phyloP scores from a whole-genome alignment of 2,113 vertebrate genomes.

The Gorsachius goisagi region DNA sequence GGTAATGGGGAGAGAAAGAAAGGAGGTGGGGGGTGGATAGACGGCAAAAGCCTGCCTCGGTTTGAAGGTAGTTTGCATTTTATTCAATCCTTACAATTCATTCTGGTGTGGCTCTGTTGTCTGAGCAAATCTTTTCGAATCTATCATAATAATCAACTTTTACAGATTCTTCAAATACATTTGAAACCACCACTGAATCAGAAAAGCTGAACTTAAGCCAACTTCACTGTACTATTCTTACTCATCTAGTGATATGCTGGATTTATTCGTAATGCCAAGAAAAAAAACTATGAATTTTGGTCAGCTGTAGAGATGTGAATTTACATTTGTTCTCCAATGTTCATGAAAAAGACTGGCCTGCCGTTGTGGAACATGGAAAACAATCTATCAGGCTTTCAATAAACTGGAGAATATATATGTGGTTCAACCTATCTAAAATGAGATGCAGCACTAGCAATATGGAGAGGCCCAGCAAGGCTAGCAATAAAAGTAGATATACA shows the following conservation, averaged over 20 bases:
- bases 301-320: constrained; percentile 61
- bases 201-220: constrained; percentile 55
- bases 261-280: constrained; percentile 69
- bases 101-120: constrained; percentile 53
- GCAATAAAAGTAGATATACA: constrained; percentile 85
- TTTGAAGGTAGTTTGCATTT: constrained; percentile 54
- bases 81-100: constrained; percentile 51
- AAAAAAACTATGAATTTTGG: constrained; percentile 72
- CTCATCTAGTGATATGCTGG: constrained; percentile 62
- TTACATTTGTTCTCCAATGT: constrained; percentile 74
- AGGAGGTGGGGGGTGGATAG: not conserved
- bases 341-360: constrained; percentile 63
- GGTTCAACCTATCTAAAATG: constrained; percentile 78
- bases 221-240: constrained; percentile 33
- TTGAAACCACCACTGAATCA: constrained; percentile 63
- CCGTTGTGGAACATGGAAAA: constrained; percentile 64
- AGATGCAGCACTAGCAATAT: constrained; percentile 78
- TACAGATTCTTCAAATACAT: constrained; percentile 59
- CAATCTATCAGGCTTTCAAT: constrained; percentile 80
- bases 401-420: constrained; percentile 80
- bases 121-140: constrained; percentile 64
- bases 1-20: constrained; percentile 11
- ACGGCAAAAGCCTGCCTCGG: not conserved
- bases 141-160: constrained; percentile 68
- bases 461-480: constrained; percentile 73